A percentile compares a stretch with the other conserved stretches of the same genome.
Evolutionary conservation across 2,888 invertebrate genomes (phyloP).

Genomic region (Phortica magna): DNA sequence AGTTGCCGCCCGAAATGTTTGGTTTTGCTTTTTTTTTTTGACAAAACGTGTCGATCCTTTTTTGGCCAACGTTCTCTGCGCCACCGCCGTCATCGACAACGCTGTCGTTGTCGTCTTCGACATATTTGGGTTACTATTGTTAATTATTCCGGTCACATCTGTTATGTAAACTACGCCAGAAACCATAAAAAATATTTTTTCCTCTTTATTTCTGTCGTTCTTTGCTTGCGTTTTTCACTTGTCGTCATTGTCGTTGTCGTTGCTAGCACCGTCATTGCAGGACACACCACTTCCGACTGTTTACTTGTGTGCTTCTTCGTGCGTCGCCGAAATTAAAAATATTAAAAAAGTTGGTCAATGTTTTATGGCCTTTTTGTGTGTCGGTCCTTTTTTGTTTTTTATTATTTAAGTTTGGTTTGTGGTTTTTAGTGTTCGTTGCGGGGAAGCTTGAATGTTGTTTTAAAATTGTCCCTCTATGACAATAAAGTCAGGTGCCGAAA

Average conservation of each 20-base stretch:
- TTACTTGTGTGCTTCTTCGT: not conserved
- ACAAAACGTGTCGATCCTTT: not conserved
- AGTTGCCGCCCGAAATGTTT: slow-evolving; percentile 14
- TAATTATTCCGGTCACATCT: slow-evolving; percentile 75
- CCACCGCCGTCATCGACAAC: not conserved
- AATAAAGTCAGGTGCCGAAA: not conserved
- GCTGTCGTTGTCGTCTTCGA: slow-evolving; percentile 7
- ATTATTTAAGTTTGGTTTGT: not conserved
- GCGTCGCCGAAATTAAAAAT: not conserved
- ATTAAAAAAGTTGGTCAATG: slow-evolving; percentile 1
- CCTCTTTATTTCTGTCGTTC: not conserved
- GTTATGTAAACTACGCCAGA: slow-evolving; percentile 66
- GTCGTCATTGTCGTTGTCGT: not conserved
- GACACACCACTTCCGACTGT: not conserved
- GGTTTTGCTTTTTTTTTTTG: not conserved
- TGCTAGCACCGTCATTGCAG: not conserved
- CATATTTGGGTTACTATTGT: slow-evolving; percentile 67
- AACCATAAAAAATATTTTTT: slow-evolving; percentile 49
- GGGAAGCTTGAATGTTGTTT: not conserved
- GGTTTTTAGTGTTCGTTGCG: not conserved
- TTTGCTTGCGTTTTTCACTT: slow-evolving; percentile 14
- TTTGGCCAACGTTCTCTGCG: not conserved
- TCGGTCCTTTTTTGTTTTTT: not conserved
- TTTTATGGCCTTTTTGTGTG: not conserved
- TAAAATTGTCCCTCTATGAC: not conserved